Base-by-base conservation (phyloP, 2,888 invertebrate genomes). In the Acleris laterana region DNA sequence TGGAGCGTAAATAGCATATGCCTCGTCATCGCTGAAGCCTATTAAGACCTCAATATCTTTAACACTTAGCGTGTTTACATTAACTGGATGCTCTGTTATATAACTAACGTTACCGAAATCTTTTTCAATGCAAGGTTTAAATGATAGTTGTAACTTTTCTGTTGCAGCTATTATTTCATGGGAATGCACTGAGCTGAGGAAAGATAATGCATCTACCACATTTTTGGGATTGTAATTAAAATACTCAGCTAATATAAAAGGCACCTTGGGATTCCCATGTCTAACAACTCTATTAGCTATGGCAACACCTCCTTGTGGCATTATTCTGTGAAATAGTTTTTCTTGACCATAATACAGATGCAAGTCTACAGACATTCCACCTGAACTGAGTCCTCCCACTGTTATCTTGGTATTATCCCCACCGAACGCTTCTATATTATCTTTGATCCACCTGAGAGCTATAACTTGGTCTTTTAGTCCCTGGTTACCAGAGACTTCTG, bases 401-500 rank as follows among this genome's bases (percentile, higher is more conserved):
- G 87, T 88, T 32, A 88, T 78, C 69, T 78, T 75, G 57, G 80
- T 65, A 2, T 72, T 64, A 68, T 88, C 81, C 16, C 88, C 88
- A 57, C 86, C 86, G 64, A 88, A 88, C 0, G 81, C 77, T 69
- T 72, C 75, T 28, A 88, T 87, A 50, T 87, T 82, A 5, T 80
- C 64, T 60, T 80, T 81, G 0, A 88, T 73, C 88, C 88, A 88
- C 70, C 76, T 77, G 5, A 88, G 69, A 44, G 82, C 88, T 11
- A 78, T 25, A 0, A 76, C 48, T 70, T 88, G 88, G 62, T 88
- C 88, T 74, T 86, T 87, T 0, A 88, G 71, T 0, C 88, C 88
- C 70, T 84, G 83, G 58, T 88, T 88, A 16, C 87, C 88, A 3
- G 86, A 79, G 13, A 81, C 73, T 50, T 79, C 76, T 6, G 80